Evolutionary conservation across 2,113 vertebrate species (phyloP).

Genomic region (Sterna hirundo): DNA sequence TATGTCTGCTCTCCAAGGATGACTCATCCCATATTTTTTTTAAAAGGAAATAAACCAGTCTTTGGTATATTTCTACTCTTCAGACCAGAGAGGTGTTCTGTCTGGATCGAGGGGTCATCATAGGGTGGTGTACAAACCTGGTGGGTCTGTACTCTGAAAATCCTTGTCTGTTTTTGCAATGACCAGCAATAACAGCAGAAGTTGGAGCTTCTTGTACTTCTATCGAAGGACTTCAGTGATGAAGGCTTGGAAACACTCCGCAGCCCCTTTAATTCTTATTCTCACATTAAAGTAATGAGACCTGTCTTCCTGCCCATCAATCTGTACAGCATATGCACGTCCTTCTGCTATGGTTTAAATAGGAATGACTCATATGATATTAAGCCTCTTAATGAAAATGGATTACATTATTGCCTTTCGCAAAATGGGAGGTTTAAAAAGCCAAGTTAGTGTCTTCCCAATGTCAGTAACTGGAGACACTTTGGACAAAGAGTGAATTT

Average conservation of each 20-base stretch:
- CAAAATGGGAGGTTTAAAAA: slow-evolving; percentile 56
- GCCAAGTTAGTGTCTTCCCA: slow-evolving; percentile 21
- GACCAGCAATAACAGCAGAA: background rate
- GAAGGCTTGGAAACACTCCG: background rate
- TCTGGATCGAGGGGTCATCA: background rate
- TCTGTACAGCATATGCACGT: slow-evolving; percentile 39
- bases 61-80: background rate
- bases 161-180: background rate
- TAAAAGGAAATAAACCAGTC: background rate
- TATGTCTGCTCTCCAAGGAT: background rate
- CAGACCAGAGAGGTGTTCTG: background rate
- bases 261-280: slow-evolving; percentile 7
- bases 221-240: background rate
- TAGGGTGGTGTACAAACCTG: background rate
- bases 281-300: slow-evolving; percentile 38
- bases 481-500: background rate
- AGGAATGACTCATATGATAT: slow-evolving; percentile 52
- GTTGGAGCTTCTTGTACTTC: background rate
- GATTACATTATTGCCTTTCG: slow-evolving; percentile 28
- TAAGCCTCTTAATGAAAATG: slow-evolving; percentile 50
- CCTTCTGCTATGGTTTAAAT: slow-evolving; percentile 41
- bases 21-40: background rate
- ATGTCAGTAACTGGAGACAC: slow-evolving; percentile 20
- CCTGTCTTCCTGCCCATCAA: slow-evolving; percentile 39
- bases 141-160: background rate